Evolutionary conservation across 2,888 invertebrate species (phyloP).

Genomic region (Hydroisotoma schaefferi): DNA sequence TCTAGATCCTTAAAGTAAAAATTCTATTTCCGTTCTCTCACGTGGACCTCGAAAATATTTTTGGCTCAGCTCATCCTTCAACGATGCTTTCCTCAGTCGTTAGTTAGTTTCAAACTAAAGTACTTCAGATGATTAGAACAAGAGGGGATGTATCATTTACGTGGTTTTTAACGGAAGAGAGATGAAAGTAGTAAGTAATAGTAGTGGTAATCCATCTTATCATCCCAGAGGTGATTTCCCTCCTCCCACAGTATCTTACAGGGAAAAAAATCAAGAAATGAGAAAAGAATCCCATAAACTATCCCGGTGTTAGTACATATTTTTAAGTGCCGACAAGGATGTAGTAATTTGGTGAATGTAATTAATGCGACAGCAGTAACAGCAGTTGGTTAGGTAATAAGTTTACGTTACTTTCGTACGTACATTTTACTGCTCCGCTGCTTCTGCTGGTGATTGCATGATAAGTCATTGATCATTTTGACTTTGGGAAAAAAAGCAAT

Average conservation of each 20-base stretch:
- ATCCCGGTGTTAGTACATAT: neutral
- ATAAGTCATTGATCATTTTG: neutral
- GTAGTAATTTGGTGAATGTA: neutral
- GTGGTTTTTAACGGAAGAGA: neutral
- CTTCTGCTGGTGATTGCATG: neutral
- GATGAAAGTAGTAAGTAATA: neutral
- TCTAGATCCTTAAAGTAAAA: slow-evolving; percentile 4
- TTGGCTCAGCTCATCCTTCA: slow-evolving; percentile 10
- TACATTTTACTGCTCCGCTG: too few relatives aligned
- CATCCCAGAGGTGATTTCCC: neutral
- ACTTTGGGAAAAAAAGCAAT: neutral
- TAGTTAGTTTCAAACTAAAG: too few relatives aligned
- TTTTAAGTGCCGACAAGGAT: neutral
- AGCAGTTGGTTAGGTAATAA: neutral
- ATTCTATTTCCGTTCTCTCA: slow-evolving; percentile 14
- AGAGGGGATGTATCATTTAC: neutral
- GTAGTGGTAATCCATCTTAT: neutral
- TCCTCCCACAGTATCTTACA: too few relatives aligned
- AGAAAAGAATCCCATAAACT: neutral
- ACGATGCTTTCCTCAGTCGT: too few relatives aligned
- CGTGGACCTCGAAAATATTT: slow-evolving; percentile 10
- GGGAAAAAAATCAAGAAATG: too few relatives aligned
- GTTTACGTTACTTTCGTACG: too few relatives aligned
- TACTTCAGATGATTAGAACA: neutral
- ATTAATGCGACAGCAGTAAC: neutral